Evolutionary conservation across 2,797 vertebrate species (phyloP).

Genomic region (Sciurus carolinensis): DNA sequence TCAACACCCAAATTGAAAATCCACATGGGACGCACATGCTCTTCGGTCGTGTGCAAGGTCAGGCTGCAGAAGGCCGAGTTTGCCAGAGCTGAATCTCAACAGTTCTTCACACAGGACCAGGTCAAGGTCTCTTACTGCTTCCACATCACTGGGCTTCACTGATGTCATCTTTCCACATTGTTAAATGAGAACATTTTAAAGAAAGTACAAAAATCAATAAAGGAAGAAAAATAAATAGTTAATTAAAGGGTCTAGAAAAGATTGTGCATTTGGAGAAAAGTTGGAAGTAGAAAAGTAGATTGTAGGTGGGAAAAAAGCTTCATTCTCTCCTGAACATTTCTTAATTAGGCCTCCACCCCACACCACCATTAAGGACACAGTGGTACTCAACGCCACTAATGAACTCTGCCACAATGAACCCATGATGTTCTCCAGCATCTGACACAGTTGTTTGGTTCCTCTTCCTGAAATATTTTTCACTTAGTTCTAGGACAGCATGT

Average conservation of each 20-base stretch:
- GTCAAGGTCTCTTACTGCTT: background rate
- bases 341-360: background rate
- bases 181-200: background rate
- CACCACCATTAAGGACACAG: too few relatives aligned
- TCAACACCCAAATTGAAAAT: background rate
- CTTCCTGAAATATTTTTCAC: background rate
- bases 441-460: background rate
- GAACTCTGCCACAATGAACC: background rate
- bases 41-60: background rate
- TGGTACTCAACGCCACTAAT: background rate
- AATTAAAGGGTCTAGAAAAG: background rate
- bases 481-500: background rate
- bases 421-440: background rate
- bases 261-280: background rate
- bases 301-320: background rate
- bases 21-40: rapidly evolving
- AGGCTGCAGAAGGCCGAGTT: rapidly evolving
- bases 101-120: background rate
- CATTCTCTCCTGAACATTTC: background rate
- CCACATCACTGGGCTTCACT: background rate
- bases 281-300: background rate
- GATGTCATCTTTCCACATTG: background rate
- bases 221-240: constrained; percentile 3
- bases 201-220: background rate
- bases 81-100: background rate